phyloP scores from a whole-genome alignment of 2,113 vertebrate species.

The Solea solea region DNA sequence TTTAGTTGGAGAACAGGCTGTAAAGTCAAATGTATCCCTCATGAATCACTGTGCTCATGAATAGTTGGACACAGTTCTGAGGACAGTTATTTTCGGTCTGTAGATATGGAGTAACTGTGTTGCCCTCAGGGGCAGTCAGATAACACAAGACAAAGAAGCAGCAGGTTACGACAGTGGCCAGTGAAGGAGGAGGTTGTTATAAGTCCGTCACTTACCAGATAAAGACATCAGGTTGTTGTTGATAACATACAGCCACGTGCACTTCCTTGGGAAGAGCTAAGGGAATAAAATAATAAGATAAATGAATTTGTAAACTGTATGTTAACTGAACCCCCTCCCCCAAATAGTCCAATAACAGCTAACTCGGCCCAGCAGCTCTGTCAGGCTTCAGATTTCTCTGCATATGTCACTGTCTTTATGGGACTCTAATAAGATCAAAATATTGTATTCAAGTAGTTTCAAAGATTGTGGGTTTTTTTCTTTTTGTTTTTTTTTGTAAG shows the following conservation, averaged over 20 bases:
- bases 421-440: background rate
- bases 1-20: slow-evolving; percentile 3
- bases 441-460: background rate
- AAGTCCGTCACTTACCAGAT: slow-evolving; percentile 85
- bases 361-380: background rate
- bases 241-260: slow-evolving; percentile 98
- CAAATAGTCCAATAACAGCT: background rate
- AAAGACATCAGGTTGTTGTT: slow-evolving; percentile 99
- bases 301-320: background rate
- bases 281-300: background rate
- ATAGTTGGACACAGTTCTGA: slow-evolving; percentile 15
- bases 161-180: slow-evolving; percentile 54
- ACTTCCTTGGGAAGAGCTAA: slow-evolving; percentile 94
- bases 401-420: background rate
- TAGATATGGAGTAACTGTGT: slow-evolving; percentile 32
- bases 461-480: background rate
- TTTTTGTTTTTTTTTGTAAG: background rate
- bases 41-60: slow-evolving; percentile 9
- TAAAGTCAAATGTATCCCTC: slow-evolving; percentile 22
- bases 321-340: background rate
- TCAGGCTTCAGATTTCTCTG: background rate
- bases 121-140: slow-evolving; percentile 49
- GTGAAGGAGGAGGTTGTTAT: slow-evolving; percentile 29
- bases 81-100: slow-evolving; percentile 41
- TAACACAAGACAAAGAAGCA: slow-evolving; percentile 57